Base-by-base conservation (phyloP, 2,888 invertebrate genomes). In the Catocala nupta region DNA sequence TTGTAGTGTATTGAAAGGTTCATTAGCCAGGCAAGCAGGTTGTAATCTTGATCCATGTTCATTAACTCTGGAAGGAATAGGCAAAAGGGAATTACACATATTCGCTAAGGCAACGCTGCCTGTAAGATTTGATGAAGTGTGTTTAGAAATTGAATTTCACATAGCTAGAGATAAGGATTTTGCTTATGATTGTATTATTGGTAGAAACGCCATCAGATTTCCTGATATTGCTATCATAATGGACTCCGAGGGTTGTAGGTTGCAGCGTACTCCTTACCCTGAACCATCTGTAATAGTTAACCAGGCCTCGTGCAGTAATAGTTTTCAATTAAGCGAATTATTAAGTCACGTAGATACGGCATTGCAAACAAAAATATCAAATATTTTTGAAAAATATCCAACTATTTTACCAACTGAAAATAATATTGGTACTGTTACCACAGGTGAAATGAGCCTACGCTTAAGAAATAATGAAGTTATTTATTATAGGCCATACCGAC, bases 111-210 rank as follows among this genome's bases (percentile, higher is more conserved):
- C 52, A 5, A 52, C 52, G 13, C n/a, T 51, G 0, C 43, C 65
- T 5, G 65, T 75, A 11, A 47, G 45, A 65, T 75, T 78, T 65
- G 52, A 71, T 0, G 62, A 67, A 5, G 9, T 75, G 3, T 63
- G 63, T 44, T 7, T 79, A 33, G 76, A 77, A 55, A 36, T 79
- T 9, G 71, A 75, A 25, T 53, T 75, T 5, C 16, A 56, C 50
- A 67, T 59, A 25, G 52, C 51, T 71, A 11, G 66, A 52, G 6
- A 55, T 25, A 53, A n/a, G 0, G 53, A 59, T 6, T 59, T 59
- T 39, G 1, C 36, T 16, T 59, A 53, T 42, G 53, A 59, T 60
- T 55, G 60, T 50, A 44, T 55, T 11, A 60, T 60, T 10, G 55
- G 54, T 8, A 12, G 60, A 7, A 44, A 55, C 11, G 11, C n/a